phyloP scores from a whole-genome alignment of 2,113 vertebrate genomes.

The Bubo bubo region DNA sequence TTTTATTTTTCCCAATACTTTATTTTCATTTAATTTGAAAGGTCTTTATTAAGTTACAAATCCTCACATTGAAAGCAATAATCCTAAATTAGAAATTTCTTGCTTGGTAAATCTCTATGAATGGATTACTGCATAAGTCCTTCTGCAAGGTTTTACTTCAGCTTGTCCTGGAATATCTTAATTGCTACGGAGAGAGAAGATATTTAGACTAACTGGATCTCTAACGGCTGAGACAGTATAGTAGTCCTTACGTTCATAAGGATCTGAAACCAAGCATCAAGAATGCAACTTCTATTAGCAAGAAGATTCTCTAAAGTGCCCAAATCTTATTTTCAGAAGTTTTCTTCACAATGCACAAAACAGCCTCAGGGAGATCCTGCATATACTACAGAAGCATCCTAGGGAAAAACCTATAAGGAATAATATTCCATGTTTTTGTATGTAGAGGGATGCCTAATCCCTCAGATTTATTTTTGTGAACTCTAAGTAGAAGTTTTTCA shows the following conservation, averaged over 20 bases:
- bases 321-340: background rate
- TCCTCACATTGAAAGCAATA: background rate
- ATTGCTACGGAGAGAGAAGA: background rate
- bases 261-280: background rate
- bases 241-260: background rate
- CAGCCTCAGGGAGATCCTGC: background rate
- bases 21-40: background rate
- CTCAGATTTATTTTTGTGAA: background rate
- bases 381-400: background rate
- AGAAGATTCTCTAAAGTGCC: background rate
- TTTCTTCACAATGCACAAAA: background rate
- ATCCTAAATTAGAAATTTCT: background rate
- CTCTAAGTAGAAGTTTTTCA: background rate
- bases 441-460: background rate
- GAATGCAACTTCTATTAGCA: background rate
- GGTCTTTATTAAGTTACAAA: background rate
- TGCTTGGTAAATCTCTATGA: background rate
- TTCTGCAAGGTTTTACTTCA: background rate
- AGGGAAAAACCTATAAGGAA: background rate
- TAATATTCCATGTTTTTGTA: background rate
- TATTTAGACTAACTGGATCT: background rate
- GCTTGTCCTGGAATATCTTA: background rate
- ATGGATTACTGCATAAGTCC: background rate
- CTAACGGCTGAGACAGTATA: background rate
- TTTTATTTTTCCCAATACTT: background rate